Percentiles rank a stretch among this genome's conserved stretches.
phyloP scores from a whole-genome alignment of 92 coral and sea anemone genomes.

The Phenganax marumi region DNA sequence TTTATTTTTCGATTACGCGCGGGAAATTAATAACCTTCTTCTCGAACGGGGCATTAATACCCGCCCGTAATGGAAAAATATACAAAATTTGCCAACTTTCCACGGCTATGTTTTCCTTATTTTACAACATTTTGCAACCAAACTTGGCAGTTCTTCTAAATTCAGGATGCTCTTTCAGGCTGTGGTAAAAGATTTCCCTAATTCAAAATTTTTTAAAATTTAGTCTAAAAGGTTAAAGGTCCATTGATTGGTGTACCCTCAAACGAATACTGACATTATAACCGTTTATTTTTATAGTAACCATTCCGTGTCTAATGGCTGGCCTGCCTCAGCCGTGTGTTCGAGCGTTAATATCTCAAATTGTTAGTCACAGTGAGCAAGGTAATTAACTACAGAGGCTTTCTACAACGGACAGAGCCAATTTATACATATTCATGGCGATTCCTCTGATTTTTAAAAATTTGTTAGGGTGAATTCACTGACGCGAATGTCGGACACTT shows the following conservation, averaged over 20 bases:
- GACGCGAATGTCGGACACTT: too few relatives aligned
- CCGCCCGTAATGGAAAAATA: too few relatives aligned
- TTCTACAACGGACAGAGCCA: neutral
- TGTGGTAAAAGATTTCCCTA: too few relatives aligned
- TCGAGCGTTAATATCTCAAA: slow-evolving; percentile 76
- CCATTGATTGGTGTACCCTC: too few relatives aligned
- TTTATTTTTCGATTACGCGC: too few relatives aligned
- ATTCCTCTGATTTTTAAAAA: neutral
- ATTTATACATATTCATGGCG: neutral
- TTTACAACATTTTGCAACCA: too few relatives aligned
- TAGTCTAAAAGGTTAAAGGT: too few relatives aligned
- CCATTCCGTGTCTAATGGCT: slow-evolving; percentile 64
- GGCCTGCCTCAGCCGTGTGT: slow-evolving; percentile 86
- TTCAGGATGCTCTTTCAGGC: neutral
- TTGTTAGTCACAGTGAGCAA: slow-evolving; percentile 78
- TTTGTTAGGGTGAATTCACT: neutral
- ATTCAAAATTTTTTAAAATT: too few relatives aligned
- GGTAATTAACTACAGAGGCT: slow-evolving; percentile 45
- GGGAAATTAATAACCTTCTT: too few relatives aligned
- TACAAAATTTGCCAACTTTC: too few relatives aligned
- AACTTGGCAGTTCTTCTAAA: neutral
- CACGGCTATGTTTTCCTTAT: too few relatives aligned
- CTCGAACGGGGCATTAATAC: too few relatives aligned
- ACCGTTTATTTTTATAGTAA: slow-evolving; percentile 52
- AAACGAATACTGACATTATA: neutral